Conservation (phyloP, 1,140 invertebrate genomes). For the Heliconius hermathena region DNA sequence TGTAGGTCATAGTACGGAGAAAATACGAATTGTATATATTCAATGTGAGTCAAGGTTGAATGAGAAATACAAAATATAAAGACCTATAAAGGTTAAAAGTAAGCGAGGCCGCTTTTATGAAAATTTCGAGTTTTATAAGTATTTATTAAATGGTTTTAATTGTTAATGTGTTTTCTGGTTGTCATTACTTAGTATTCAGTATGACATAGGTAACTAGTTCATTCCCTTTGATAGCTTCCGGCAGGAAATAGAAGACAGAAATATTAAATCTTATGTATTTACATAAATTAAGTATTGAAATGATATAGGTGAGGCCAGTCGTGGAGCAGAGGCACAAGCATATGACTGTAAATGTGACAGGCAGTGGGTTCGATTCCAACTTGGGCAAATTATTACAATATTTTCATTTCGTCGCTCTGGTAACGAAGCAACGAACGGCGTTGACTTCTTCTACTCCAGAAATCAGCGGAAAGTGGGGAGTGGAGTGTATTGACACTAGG, state of each 20-base stretch:
- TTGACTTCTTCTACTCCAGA: background rate
- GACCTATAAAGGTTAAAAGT: background rate
- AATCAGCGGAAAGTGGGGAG: background rate
- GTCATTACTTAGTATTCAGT: background rate
- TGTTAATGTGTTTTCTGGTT: background rate
- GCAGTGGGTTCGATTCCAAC: background rate
- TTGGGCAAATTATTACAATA: background rate
- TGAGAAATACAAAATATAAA: slow-evolving; percentile 3
- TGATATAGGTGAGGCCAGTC: too few relatives aligned
- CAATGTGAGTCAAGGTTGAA: slow-evolving; percentile 11
- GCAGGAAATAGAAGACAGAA: background rate
- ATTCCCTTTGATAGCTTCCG: background rate
- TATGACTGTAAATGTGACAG: too few relatives aligned
- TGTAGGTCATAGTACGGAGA: slow-evolving; percentile 13
- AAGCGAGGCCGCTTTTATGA: slow-evolving; percentile 9
- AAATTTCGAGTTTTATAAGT: slow-evolving; percentile 6
- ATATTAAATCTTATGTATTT: background rate
- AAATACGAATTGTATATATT: slow-evolving; percentile 8
- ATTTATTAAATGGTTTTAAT: slow-evolving; percentile 13
- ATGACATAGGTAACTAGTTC: background rate
- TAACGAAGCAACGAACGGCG: background rate
- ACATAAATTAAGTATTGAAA: background rate
- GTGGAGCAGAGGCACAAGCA: too few relatives aligned
- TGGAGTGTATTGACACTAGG: background rate
- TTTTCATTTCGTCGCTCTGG: background rate